A percentile compares a stretch with the other conserved stretches of the same genome.
Conservation (phyloP, 2,797 vertebrate genomes). For the Rhynchotus rufescens region DNA sequence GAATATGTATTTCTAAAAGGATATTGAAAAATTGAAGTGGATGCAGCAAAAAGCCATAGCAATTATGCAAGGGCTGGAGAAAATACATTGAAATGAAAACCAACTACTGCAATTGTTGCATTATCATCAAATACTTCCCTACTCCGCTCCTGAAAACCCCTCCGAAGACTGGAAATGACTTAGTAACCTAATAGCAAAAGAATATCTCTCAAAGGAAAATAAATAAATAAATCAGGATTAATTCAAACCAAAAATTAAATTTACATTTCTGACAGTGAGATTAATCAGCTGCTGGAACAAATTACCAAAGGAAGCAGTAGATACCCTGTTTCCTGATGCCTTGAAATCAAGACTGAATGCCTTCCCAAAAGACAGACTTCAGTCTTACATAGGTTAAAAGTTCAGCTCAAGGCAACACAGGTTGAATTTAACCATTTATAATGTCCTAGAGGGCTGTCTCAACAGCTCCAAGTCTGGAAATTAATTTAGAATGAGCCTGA, state of each 20-base stretch:
- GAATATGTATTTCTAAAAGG: neutral
- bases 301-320: slow-evolving; percentile 44
- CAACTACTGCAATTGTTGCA: neutral
- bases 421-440: slow-evolving; percentile 17
- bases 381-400: slow-evolving; percentile 29
- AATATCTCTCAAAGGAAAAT: neutral
- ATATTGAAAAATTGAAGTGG: neutral
- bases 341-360: slow-evolving; percentile 22
- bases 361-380: slow-evolving; percentile 32
- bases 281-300: slow-evolving; percentile 33
- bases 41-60: neutral
- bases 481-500: slow-evolving; percentile 21
- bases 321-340: slow-evolving; percentile 26
- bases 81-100: neutral
- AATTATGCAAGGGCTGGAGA: neutral
- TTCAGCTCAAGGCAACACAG: slow-evolving; percentile 31
- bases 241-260: slow-evolving; percentile 48
- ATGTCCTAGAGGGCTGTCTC: neutral
- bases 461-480: slow-evolving; percentile 15
- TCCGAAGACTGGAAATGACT: neutral
- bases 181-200: slow-evolving; percentile 13
- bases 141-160: fast-evolving
- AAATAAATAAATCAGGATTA: neutral
- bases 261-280: slow-evolving; percentile 8
- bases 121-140: neutral